These are phyloP conservation scores for Coreoperca whiteheadi DNA, from an alignment of 2,113 vertebrate species.

Conservation along the genomic window DNA sequence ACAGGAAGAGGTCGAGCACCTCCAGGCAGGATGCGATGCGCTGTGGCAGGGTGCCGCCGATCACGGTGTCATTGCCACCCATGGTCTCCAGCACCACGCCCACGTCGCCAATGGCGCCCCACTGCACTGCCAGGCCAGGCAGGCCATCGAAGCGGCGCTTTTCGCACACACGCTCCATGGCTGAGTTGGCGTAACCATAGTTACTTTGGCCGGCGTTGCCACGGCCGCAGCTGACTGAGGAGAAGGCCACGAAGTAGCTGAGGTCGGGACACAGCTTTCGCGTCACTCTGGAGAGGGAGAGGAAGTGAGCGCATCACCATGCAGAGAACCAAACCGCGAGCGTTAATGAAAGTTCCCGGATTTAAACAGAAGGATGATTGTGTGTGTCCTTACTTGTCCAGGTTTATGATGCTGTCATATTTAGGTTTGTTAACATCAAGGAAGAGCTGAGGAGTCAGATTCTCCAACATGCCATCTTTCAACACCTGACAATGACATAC, in stretches of 20 bases:
- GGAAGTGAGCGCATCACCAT: background rate
- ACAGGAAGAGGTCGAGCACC: conserved; percentile 93
- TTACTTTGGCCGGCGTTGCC: conserved; percentile 96
- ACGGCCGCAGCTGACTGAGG: conserved; percentile 95
- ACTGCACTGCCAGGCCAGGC: conserved; percentile 93
- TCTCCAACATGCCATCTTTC: conserved; percentile 95
- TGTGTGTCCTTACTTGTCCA: conserved; percentile 88
- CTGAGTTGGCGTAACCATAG: conserved; percentile 97
- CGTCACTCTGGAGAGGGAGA: conserved; percentile 81
- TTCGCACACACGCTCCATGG: conserved; percentile 98
- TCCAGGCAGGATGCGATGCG: conserved; percentile 93
- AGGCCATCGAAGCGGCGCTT: conserved; percentile 87
- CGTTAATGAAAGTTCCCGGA: background rate
- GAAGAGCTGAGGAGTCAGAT: conserved; percentile 90
- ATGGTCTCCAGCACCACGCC: conserved; percentile 90
- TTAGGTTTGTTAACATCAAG: conserved; percentile 92
- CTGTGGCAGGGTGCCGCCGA: conserved; percentile 93
- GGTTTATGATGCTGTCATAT: conserved; percentile 89
- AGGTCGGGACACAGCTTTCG: conserved; percentile 90
- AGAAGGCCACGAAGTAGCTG: conserved; percentile 95
- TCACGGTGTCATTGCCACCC: conserved; percentile 87
- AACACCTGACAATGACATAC: conserved; percentile 81
- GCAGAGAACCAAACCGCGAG: background rate
- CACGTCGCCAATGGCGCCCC: conserved; percentile 97
- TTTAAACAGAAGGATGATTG: background rate